Evolutionary conservation across 2,888 invertebrate species (phyloP), one percentile per base, ranked within the genome.

Genomic region (Drosophila nr. medialis): DNA sequence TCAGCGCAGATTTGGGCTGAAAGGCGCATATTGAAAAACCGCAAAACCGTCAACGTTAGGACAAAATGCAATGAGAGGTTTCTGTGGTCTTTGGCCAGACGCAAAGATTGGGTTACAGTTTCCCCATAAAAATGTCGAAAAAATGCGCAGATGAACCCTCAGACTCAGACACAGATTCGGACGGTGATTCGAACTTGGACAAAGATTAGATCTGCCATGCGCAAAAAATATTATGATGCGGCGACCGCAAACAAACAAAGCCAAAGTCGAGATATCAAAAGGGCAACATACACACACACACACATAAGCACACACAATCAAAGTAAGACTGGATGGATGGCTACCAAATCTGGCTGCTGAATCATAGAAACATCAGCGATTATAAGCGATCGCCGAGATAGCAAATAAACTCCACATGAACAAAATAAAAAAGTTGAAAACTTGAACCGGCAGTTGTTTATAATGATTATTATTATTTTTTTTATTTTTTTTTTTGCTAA

Each of bases 111-210:
- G 86, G 82, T 86, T 86, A 89, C 89, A 86, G 84, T 86, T 86
- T 86, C 85, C 86, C 84, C 85, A 86, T 86, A 86, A 86, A 86
- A 86, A 89, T 89, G 85, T 86, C 89, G 73, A 88, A 88, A 84
- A 80, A 67, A 70, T 73, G 73, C 73, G 51, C 72, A 69, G 68
- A 68, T 72, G 71, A 78, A 71, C 71, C 78, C 81, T 81, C 68
- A 45, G 58, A 55, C 32, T 21, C 21, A 32, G 21, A 53, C 36
- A 0, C 34, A 24, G 18, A 54, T 36, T 27, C 36, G 27, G 36
- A 27, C 36, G 54, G 27, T 27, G 54, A 42, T 50, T 59, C 59
- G 63, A 64, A 74, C 78, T 76, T 63, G 83, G 73, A 89, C 81
- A 81, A 73, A 86, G 85, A 86, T 86, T 86, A 86, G 89, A 85